These are phyloP conservation scores for Pionites leucogaster DNA, from an alignment of 2,113 vertebrate genomes.

Conservation along the genomic window DNA sequence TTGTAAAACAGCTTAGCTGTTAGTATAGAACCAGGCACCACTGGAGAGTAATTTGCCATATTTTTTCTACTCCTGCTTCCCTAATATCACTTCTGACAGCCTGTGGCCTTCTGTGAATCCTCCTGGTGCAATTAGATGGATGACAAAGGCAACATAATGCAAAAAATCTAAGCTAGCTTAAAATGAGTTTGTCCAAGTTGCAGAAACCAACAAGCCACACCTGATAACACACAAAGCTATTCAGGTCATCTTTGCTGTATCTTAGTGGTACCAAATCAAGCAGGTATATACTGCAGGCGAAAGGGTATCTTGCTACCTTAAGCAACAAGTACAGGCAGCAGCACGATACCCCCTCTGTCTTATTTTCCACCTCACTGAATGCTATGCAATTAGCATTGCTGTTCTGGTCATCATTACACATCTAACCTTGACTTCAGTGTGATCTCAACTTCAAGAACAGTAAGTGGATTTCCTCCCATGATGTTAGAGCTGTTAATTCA, in stretches of 20 bases:
- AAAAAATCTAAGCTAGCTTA: neutral
- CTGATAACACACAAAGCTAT: neutral
- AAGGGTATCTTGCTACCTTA: neutral
- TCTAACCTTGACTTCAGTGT: neutral
- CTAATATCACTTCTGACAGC: neutral
- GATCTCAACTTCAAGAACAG: neutral
- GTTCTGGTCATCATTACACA: neutral
- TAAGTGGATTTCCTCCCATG: neutral
- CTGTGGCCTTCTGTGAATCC: neutral
- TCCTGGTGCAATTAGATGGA: neutral
- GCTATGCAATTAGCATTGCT: neutral
- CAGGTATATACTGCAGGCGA: neutral
- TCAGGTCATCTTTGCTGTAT: neutral
- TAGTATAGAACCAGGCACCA: neutral
- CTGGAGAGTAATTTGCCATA: neutral
- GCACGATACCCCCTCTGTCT: rapidly evolving
- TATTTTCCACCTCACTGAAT: neutral
- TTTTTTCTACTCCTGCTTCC: neutral
- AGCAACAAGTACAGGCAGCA: neutral
- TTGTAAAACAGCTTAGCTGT: neutral
- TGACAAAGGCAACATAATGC: neutral
- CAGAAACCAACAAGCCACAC: neutral
- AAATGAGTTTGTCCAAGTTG: neutral
- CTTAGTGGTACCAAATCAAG: rapidly evolving
- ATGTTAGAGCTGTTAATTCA: neutral